Conservation (phyloP, 2,888 invertebrate genomes). For the Craniophora ligustri region DNA sequence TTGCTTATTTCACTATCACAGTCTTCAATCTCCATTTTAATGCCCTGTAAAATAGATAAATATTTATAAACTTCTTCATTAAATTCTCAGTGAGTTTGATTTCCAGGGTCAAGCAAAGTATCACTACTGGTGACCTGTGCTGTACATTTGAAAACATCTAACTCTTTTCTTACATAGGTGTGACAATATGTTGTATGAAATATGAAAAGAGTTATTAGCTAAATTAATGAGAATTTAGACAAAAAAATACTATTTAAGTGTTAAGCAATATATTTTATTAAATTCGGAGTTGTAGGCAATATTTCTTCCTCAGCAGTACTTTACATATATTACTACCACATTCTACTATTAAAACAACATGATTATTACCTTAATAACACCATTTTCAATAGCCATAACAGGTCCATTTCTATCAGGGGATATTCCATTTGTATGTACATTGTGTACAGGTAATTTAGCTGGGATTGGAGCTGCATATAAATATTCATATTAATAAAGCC, state of each 20-base stretch:
- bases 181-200: too few relatives aligned
- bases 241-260: too few relatives aligned
- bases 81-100: not conserved
- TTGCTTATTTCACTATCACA: slow-evolving; percentile 55
- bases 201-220: too few relatives aligned
- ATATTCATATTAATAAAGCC: too few relatives aligned
- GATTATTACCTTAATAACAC: slow-evolving; percentile 77
- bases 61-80: not conserved
- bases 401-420: slow-evolving; percentile 70
- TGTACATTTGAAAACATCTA: too few relatives aligned
- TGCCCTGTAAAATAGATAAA: slow-evolving; percentile 59
- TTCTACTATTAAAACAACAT: not conserved
- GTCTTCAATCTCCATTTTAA: slow-evolving; percentile 64
- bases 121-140: too few relatives aligned
- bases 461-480: slow-evolving; percentile 55
- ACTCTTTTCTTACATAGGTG: too few relatives aligned
- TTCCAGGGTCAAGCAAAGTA: not conserved
- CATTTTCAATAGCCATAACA: slow-evolving; percentile 84
- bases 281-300: too few relatives aligned
- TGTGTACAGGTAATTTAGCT: slow-evolving; percentile 36
- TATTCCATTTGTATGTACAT: slow-evolving; percentile 43
- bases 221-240: too few relatives aligned
- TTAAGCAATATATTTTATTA: too few relatives aligned
- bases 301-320: too few relatives aligned
- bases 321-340: too few relatives aligned